phyloP scores from a whole-genome alignment of 1,140 invertebrate genomes.

The Berghia stephanieae region DNA sequence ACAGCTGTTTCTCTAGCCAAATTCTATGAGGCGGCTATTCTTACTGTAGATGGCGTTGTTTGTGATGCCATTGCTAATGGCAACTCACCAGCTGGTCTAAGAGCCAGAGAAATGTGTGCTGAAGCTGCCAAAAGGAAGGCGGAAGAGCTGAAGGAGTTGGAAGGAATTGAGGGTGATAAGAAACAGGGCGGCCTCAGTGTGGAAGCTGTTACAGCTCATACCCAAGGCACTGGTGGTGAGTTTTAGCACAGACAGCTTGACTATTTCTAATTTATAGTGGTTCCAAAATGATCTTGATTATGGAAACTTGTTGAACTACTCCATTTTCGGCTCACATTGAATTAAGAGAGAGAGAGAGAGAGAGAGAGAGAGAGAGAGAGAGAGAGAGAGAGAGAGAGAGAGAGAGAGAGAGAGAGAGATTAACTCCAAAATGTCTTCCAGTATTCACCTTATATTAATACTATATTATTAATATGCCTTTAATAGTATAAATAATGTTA shows the following conservation, averaged over 20 bases:
- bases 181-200: constrained; percentile 61
- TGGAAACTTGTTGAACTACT: too few species aligned
- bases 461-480: too few species aligned
- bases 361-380: too few species aligned
- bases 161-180: constrained; percentile 58
- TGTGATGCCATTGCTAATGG: constrained; percentile 65
- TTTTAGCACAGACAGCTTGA: neutral
- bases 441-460: too few species aligned
- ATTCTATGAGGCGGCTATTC: constrained; percentile 63
- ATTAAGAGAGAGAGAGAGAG: too few species aligned
- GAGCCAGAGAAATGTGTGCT: constrained; percentile 61
- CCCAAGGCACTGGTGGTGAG: constrained; percentile 52
- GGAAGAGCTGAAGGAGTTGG: constrained; percentile 57
- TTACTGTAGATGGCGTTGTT: constrained; percentile 64
- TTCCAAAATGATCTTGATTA: neutral
- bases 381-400: too few species aligned
- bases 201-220: constrained; percentile 64
- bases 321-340: too few species aligned
- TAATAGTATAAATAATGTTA: too few species aligned
- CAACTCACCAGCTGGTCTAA: constrained; percentile 57
- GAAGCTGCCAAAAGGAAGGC: constrained; percentile 60
- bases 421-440: too few species aligned
- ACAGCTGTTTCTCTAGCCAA: constrained; percentile 62
- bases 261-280: too few species aligned
- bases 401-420: too few species aligned